These are phyloP conservation scores for Hippopotamyrus pictus DNA, from an alignment of 2,797 vertebrate genomes.

Conservation along the genomic window DNA sequence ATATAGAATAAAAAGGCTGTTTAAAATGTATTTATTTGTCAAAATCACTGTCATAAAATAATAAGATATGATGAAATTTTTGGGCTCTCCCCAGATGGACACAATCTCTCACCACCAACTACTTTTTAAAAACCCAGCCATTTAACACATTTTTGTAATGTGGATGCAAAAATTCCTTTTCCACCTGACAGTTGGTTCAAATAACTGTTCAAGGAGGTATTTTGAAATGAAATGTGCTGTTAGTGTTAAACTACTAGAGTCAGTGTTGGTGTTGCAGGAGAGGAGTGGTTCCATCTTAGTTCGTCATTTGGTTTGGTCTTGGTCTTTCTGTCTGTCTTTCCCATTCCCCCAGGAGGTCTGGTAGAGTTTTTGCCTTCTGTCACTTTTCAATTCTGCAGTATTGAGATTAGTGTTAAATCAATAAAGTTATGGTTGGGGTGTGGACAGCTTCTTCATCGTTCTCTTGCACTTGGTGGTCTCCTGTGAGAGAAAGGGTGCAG, in stretches of 20 bases:
- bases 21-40: neutral
- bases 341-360: neutral
- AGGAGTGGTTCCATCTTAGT: neutral
- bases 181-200: neutral
- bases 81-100: neutral
- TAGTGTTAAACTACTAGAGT: neutral
- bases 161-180: neutral
- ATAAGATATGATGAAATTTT: neutral
- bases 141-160: neutral
- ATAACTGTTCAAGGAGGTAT: neutral
- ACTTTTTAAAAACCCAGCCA: neutral
- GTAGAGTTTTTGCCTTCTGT: neutral
- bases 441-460: neutral
- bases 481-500: neutral
- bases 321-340: neutral
- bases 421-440: neutral
- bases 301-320: neutral
- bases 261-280: neutral
- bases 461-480: neutral
- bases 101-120: neutral
- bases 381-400: neutral
- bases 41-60: neutral
- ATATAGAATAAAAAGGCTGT: neutral
- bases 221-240: neutral
- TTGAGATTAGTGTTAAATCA: neutral